Evolutionary conservation across 2,888 invertebrate genomes (phyloP).

Genomic region (Pyrrhia umbra): DNA sequence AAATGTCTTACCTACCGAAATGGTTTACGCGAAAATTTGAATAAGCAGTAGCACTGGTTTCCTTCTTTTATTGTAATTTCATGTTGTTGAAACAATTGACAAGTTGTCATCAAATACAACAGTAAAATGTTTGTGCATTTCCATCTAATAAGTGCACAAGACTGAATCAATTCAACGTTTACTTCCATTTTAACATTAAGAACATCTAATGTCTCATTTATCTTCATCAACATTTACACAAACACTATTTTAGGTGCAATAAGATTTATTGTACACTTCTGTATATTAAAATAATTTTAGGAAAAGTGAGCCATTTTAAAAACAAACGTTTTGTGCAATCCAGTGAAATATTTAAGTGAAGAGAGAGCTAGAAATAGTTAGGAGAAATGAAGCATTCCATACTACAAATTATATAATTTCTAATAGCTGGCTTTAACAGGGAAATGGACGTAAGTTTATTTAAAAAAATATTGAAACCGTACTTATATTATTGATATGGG

Average conservation of each 20-base stretch:
- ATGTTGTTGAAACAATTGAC: constrained; percentile 58
- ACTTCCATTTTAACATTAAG: constrained; percentile 72
- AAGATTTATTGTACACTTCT: constrained; percentile 76
- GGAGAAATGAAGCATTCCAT: constrained; percentile 90
- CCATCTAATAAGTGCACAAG: constrained; percentile 80
- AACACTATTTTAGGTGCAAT: constrained; percentile 83
- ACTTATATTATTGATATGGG: constrained; percentile 67
- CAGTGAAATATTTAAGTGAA: constrained; percentile 89
- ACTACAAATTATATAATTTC: constrained; percentile 85
- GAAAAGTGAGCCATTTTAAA: constrained; percentile 91
- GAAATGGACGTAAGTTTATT: constrained; percentile 87
- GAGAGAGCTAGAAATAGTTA: constrained; percentile 87
- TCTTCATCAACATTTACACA: constrained; percentile 74
- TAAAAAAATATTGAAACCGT: constrained; percentile 74
- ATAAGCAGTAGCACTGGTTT: constrained; percentile 51
- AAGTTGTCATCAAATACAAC: constrained; percentile 64
- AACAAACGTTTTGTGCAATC: constrained; percentile 88
- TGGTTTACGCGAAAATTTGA: constrained; percentile 25
- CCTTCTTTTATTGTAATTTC: constrained; percentile 74
- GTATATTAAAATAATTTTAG: constrained; percentile 80
- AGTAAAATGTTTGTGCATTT: constrained; percentile 73
- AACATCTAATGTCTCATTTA: constrained; percentile 68
- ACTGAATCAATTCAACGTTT: constrained; percentile 65
- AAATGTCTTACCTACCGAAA: constrained; percentile 66
- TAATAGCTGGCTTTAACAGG: constrained; percentile 90